Evolutionary conservation across 2,797 vertebrate genomes (phyloP).

Genomic region (Danionella dracula): DNA sequence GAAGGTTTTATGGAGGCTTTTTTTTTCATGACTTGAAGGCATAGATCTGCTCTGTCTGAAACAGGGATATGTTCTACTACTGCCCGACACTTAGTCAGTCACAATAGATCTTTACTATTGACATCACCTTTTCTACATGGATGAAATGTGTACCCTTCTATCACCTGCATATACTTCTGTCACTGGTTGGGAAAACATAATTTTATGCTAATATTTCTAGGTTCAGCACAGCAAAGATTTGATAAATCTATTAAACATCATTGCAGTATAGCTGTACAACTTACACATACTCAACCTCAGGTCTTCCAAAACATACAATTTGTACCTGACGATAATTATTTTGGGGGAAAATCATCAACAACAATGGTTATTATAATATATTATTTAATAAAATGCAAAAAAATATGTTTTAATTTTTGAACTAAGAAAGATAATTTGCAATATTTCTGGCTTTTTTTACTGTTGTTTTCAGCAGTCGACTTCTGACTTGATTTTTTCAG

Average conservation of each 20-base stretch:
- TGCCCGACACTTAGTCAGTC: background rate
- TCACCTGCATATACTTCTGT: background rate
- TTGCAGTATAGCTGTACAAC: too few species aligned
- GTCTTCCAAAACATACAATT: too few species aligned
- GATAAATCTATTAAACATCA: too few species aligned
- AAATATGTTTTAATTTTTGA: too few species aligned
- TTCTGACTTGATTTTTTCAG: constrained; percentile 54
- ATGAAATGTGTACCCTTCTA: background rate
- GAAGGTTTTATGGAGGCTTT: constrained; percentile 56
- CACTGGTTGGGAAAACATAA: background rate
- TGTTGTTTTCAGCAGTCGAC: constrained; percentile 43
- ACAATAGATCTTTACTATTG: background rate
- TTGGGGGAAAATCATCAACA: too few species aligned
- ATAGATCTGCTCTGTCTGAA: background rate
- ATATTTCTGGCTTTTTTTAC: constrained; percentile 10
- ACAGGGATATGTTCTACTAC: background rate
- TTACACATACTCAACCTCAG: too few species aligned
- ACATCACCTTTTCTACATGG: background rate
- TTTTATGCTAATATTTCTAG: background rate
- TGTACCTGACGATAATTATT: too few species aligned
- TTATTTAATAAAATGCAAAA: background rate
- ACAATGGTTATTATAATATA: too few species aligned
- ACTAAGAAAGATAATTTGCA: too few species aligned
- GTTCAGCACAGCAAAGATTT: background rate
- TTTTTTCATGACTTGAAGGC: background rate